Evolutionary conservation across 2,888 invertebrate species (phyloP).

Genomic region (Apeira syringaria): DNA sequence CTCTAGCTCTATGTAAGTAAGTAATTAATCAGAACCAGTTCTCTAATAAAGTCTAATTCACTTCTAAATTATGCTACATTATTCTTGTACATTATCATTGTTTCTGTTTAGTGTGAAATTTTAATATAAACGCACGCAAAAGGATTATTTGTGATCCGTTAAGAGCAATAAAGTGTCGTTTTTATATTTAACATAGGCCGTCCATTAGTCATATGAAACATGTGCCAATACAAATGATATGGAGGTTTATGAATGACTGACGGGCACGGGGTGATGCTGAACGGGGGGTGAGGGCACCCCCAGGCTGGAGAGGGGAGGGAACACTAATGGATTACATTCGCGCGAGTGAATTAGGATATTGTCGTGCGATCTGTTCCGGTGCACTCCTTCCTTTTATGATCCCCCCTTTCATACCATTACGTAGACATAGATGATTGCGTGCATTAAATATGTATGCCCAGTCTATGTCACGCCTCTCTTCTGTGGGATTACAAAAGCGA

Average conservation of each 20-base stretch:
- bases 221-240: constrained; percentile 83
- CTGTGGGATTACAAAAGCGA: constrained; percentile 18
- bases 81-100: too few relatives aligned
- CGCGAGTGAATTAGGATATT: constrained; percentile 83
- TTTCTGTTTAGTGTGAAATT: constrained; percentile 31
- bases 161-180: constrained; percentile 55
- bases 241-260: constrained; percentile 81
- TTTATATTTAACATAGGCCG: constrained; percentile 68
- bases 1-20: constrained; percentile 11
- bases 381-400: constrained; percentile 75
- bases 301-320: constrained; percentile 41
- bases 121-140: constrained; percentile 1
- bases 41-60: constrained; percentile 14
- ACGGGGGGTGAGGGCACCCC: constrained; percentile 34
- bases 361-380: constrained; percentile 80
- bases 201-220: constrained; percentile 83
- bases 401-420: constrained; percentile 50
- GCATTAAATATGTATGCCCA: constrained; percentile 50
- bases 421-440: constrained; percentile 44
- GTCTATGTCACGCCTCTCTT: constrained; percentile 14
- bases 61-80: too few relatives aligned
- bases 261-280: constrained; percentile 36
- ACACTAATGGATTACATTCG: constrained; percentile 82
- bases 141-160: constrained; percentile 32
- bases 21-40: constrained; percentile 14